A percentile compares a stretch with the other conserved stretches of the same genome.
Evolutionary conservation across 2,888 invertebrate species (phyloP).

Genomic region (Ypsolopha sequella): DNA sequence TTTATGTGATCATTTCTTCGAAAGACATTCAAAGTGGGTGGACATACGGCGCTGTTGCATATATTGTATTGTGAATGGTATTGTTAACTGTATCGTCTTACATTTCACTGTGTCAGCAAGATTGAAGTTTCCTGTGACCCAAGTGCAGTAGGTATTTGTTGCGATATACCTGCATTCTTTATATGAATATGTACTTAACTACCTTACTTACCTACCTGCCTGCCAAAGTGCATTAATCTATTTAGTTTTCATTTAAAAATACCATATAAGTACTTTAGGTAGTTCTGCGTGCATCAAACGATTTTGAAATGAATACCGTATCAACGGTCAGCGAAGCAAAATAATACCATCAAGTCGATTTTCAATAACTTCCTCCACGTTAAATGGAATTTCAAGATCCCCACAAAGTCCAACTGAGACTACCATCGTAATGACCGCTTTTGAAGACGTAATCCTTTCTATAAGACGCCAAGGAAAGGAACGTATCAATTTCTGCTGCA

Average conservation of each 20-base stretch:
- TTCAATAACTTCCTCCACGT: constrained; percentile 33
- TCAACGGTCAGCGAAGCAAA: constrained; percentile 27
- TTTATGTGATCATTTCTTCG: too few relatives aligned
- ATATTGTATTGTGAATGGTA: constrained; percentile 12
- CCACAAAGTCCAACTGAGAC: constrained; percentile 37
- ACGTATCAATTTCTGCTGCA: constrained; percentile 25
- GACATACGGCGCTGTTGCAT: neutral
- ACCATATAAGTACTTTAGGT: too few relatives aligned
- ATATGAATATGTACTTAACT: too few relatives aligned
- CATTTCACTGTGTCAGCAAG: constrained; percentile 38
- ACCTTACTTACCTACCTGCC: too few relatives aligned
- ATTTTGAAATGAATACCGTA: constrained; percentile 3
- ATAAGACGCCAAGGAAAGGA: constrained; percentile 23
- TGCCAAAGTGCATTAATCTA: too few relatives aligned
- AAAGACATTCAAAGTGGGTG: too few relatives aligned
- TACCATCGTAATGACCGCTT: constrained; percentile 38
- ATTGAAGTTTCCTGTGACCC: constrained; percentile 36
- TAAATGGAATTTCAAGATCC: constrained; percentile 49
- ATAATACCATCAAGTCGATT: constrained; percentile 49
- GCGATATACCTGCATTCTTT: too few relatives aligned
- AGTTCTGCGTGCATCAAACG: neutral
- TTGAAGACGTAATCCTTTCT: constrained; percentile 58
- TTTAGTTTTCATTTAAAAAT: too few relatives aligned
- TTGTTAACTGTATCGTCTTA: constrained; percentile 23
- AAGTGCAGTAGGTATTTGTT: neutral